phyloP scores from a whole-genome alignment of 37 sponge, comb jelly and placozoan species.

The Eunapius fragilis region DNA sequence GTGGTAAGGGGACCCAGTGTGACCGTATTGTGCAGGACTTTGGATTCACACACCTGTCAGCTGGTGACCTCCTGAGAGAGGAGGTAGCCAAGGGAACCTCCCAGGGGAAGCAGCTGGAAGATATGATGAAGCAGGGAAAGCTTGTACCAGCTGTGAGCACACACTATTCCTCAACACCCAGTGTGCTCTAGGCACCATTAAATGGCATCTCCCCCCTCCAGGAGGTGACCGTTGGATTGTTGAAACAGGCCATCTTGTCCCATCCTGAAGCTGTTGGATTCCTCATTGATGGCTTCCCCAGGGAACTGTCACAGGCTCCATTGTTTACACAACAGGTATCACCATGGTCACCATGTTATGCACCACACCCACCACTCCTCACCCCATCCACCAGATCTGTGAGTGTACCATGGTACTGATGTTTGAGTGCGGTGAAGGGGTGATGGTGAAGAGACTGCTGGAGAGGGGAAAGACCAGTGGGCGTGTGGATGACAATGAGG shows the following conservation, averaged over 20 bases:
- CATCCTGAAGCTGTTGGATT: slow-evolving; percentile 49
- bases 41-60: slow-evolving; percentile 77
- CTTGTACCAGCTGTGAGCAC: slow-evolving; percentile 71
- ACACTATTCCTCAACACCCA: neutral
- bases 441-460: slow-evolving; percentile 74
- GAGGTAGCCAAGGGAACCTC: slow-evolving; percentile 80
- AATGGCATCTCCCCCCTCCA: neutral
- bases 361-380: neutral
- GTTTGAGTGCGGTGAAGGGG: slow-evolving; percentile 81
- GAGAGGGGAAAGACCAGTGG: slow-evolving; percentile 76
- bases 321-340: slow-evolving; percentile 72
- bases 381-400: slow-evolving; percentile 40
- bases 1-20: slow-evolving; percentile 92
- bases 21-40: slow-evolving; percentile 56
- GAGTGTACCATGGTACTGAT: slow-evolving; percentile 65
- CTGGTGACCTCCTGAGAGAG: slow-evolving; percentile 85
- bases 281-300: slow-evolving; percentile 90
- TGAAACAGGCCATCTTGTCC: slow-evolving; percentile 58
- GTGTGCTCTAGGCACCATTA: neutral
- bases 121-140: slow-evolving; percentile 77
- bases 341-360: neutral
- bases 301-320: slow-evolving; percentile 74
- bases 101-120: slow-evolving; percentile 64
- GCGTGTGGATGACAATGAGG: slow-evolving; percentile 85
- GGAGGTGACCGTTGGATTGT: slow-evolving; percentile 59